Percentiles rank a stretch among this genome's conserved stretches.
Conservation (phyloP, 2,888 invertebrate species). For the Dynastes maya region DNA sequence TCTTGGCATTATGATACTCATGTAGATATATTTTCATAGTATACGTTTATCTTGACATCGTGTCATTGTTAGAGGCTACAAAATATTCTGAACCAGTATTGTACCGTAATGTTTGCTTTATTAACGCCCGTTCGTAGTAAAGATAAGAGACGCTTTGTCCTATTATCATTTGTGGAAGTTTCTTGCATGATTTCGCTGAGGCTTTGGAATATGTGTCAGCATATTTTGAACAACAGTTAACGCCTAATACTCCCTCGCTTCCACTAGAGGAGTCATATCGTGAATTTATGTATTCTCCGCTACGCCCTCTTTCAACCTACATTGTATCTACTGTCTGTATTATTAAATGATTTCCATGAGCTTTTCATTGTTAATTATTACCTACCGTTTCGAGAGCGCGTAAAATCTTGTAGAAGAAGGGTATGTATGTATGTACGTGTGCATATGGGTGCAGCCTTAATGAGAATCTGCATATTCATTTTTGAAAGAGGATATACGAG, state of each 20-base stretch:
- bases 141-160: conserved; percentile 40
- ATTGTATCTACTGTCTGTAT: conserved; percentile 32
- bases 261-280: conserved; percentile 18
- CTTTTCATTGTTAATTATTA: conserved; percentile 42
- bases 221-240: conserved; percentile 41
- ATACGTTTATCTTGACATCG: conserved; percentile 11
- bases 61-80: not conserved
- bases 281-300: conserved; percentile 21
- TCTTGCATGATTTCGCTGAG: conserved; percentile 44
- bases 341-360: conserved; percentile 38
- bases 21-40: not conserved
- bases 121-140: conserved; percentile 19
- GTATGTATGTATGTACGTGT: too few relatives aligned
- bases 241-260: conserved; percentile 21
- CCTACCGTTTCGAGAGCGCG: not conserved
- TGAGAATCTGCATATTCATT: too few relatives aligned
- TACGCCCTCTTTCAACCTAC: conserved; percentile 1
- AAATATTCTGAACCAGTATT: conserved; percentile 25
- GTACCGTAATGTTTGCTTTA: conserved; percentile 35
- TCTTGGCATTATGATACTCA: not conserved
- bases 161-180: conserved; percentile 38
- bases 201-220: conserved; percentile 42
- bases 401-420: not conserved
- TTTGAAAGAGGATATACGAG: too few relatives aligned
- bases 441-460: too few relatives aligned